Conservation (phyloP, 2,888 invertebrate species). For the Parascotia fuliginaria region DNA sequence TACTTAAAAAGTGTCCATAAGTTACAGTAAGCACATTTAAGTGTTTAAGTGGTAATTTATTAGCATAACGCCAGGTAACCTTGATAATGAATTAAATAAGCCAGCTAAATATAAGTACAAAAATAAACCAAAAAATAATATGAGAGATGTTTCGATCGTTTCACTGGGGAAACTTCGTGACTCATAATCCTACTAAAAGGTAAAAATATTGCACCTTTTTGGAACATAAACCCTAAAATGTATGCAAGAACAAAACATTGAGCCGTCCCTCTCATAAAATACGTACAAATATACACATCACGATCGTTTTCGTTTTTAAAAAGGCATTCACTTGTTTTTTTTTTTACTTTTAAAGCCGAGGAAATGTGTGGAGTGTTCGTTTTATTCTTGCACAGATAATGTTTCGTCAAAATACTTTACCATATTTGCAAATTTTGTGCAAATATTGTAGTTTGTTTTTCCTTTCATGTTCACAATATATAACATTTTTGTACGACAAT, state of each 20-base stretch:
- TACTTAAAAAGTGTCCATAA: too few species aligned
- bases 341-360: conserved; percentile 17
- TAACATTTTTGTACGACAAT: background rate
- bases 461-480: conserved; percentile 3
- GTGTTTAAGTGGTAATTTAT: too few species aligned
- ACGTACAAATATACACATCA: conserved; percentile 42
- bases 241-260: conserved; percentile 28
- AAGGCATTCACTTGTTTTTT: conserved; percentile 24
- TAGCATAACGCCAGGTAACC: background rate
- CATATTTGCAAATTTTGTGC: conserved; percentile 7
- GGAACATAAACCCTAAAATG: conserved; percentile 27
- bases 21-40: too few species aligned
- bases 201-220: conserved; percentile 29
- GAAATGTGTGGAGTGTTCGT: conserved; percentile 17
- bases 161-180: conserved; percentile 19
- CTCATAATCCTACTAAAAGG: conserved; percentile 34
- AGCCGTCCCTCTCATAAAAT: conserved; percentile 34
- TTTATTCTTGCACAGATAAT: conserved; percentile 17
- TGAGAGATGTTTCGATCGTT: conserved; percentile 26
- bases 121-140: conserved; percentile 11
- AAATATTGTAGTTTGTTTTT: background rate
- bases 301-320: conserved; percentile 33
- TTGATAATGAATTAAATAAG: background rate
- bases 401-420: conserved; percentile 6
- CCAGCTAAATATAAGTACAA: conserved; percentile 1